These are phyloP conservation scores for Amphiprion ocellaris DNA, from an alignment of 2,113 vertebrate genomes.

Conservation along the genomic window DNA sequence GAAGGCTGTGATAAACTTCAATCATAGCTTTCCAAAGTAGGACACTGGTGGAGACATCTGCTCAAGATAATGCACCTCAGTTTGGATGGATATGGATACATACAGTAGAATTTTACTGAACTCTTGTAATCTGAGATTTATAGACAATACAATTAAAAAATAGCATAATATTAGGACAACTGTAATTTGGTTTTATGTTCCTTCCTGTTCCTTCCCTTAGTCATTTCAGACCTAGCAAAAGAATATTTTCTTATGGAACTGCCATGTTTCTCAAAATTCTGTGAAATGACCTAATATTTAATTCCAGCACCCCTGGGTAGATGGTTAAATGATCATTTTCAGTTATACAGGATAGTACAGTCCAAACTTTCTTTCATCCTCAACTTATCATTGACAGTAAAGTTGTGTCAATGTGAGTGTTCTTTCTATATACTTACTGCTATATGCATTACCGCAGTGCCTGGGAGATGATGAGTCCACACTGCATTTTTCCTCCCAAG, in stretches of 20 bases:
- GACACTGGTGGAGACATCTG: not conserved
- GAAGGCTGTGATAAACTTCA: not conserved
- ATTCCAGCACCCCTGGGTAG: too few relatives aligned
- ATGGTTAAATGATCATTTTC: not conserved
- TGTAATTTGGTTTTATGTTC: too few relatives aligned
- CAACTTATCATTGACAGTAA: not conserved
- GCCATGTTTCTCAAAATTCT: too few relatives aligned
- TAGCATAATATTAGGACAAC: too few relatives aligned
- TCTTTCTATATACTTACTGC: conserved; percentile 5
- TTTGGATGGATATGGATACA: too few relatives aligned
- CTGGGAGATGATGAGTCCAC: conserved; percentile 37
- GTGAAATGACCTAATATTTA: too few relatives aligned
- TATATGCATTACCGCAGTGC: conserved; percentile 23
- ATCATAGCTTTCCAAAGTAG: conserved; percentile 1
- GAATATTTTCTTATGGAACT: too few relatives aligned
- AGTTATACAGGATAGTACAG: not conserved
- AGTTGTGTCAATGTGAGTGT: not conserved
- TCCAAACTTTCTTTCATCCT: not conserved
- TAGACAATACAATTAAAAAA: too few relatives aligned
- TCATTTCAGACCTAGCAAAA: too few relatives aligned
- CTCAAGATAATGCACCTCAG: not conserved
- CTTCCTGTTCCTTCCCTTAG: too few relatives aligned
- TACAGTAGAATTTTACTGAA: too few relatives aligned
- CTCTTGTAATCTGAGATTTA: too few relatives aligned
- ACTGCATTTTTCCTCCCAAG: conserved; percentile 38